Evolutionary conservation across 2,888 invertebrate genomes (phyloP).

Genomic region (Linnaemya vulpina): DNA sequence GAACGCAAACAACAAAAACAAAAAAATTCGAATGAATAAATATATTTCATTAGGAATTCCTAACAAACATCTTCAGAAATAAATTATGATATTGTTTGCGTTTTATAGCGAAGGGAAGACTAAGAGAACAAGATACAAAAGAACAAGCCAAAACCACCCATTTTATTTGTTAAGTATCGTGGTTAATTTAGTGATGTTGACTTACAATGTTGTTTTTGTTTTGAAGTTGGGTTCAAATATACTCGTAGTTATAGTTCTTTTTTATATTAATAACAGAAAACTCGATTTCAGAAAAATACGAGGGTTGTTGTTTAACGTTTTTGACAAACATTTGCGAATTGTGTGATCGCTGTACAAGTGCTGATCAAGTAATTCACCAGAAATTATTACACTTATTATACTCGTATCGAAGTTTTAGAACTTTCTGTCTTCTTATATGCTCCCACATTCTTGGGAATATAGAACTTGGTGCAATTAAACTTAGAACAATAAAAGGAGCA

Average conservation of each 20-base stretch:
- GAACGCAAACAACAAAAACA: background rate
- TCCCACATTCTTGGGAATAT: no score
- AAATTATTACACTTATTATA: no score
- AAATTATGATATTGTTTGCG: background rate
- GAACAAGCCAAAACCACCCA: conserved; percentile 11
- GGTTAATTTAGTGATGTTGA: background rate
- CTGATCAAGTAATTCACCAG: no score
- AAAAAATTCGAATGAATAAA: background rate
- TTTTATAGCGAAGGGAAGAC: background rate
- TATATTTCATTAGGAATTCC: conserved; percentile 29
- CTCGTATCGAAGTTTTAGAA: no score
- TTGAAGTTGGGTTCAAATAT: conserved; percentile 11
- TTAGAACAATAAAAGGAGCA: background rate
- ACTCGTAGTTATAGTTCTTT: conserved; percentile 14
- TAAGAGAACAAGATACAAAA: background rate
- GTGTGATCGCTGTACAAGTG: no score
- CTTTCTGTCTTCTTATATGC: no score
- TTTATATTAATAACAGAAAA: background rate
- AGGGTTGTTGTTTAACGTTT: background rate
- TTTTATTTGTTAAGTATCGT: conserved; percentile 5
- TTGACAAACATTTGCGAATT: no score
- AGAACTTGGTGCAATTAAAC: no score
- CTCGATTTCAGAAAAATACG: background rate
- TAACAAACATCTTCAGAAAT: conserved; percentile 19
- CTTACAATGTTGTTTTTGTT: background rate